phyloP scores from a whole-genome alignment of 2,797 vertebrate species.

The Podargus strigoides region DNA sequence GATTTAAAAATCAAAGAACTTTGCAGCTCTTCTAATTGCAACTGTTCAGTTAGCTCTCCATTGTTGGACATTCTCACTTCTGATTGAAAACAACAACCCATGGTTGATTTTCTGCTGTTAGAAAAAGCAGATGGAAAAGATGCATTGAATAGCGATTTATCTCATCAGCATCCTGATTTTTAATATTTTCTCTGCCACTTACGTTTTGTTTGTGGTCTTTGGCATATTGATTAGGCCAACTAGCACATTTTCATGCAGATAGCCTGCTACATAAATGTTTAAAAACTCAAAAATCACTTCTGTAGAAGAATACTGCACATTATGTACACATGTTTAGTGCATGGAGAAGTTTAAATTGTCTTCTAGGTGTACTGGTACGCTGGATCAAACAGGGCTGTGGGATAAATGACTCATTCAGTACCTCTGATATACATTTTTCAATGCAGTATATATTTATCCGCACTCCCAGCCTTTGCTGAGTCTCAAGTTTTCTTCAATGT shows the following conservation, averaged over 20 bases:
- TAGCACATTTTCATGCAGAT: background rate
- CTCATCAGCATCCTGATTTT: background rate
- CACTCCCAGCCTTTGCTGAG: background rate
- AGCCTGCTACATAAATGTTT: background rate
- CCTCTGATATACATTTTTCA: background rate
- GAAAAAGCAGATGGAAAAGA: background rate
- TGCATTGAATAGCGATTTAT: background rate
- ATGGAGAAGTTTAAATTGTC: background rate
- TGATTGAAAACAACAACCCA: background rate
- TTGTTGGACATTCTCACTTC: background rate
- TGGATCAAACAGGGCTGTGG: background rate
- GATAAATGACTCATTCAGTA: background rate
- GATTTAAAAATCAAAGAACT: background rate
- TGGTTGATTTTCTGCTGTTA: background rate
- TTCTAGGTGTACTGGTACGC: background rate
- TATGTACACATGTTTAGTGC: background rate
- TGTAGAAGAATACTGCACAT: background rate
- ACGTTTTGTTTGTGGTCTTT: background rate
- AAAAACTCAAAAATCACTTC: background rate
- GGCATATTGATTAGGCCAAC: background rate
- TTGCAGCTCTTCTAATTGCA: background rate
- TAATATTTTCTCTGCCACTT: background rate
- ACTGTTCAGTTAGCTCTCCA: background rate
- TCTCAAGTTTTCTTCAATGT: background rate
- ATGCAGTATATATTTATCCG: background rate